Evolutionary conservation across 2,888 invertebrate species (phyloP).

Genomic region (Ferrisia virgata): DNA sequence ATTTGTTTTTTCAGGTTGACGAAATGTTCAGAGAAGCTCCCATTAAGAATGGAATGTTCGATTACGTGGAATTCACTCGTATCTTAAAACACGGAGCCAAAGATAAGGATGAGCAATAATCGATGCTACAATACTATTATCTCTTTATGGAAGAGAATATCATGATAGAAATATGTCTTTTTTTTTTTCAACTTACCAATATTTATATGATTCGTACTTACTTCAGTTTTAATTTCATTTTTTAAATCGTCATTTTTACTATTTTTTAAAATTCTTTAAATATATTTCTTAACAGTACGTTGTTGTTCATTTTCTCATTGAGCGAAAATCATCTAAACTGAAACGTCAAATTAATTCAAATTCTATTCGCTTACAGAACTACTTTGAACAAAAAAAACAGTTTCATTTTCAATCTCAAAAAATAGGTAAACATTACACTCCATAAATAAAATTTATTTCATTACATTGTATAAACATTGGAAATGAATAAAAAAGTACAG

Average conservation of each 20-base stretch:
- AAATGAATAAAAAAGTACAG: no score
- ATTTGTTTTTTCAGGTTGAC: slow-evolving; percentile 66
- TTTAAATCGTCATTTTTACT: neutral
- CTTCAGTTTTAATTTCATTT: slow-evolving; percentile 8
- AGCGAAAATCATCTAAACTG: no score
- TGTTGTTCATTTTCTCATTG: neutral
- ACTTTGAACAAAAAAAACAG: no score
- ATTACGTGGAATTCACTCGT: slow-evolving; percentile 97
- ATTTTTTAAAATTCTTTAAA: neutral
- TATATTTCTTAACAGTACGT: neutral
- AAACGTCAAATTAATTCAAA: no score
- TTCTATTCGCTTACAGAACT: no score
- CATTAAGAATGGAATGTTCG: slow-evolving; percentile 86
- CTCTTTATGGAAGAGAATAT: neutral
- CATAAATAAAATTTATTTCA: no score
- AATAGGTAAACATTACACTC: no score
- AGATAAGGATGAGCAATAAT: slow-evolving; percentile 90
- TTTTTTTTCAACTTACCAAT: neutral
- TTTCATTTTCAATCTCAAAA: no score
- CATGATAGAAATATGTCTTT: neutral
- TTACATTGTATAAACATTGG: no score
- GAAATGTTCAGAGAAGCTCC: slow-evolving; percentile 99
- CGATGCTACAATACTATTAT: neutral
- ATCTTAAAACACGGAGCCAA: slow-evolving; percentile 99
- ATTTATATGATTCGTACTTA: slow-evolving; percentile 29